phyloP scores from a whole-genome alignment of 2,888 invertebrate genomes.

The Alsophila aescularia region DNA sequence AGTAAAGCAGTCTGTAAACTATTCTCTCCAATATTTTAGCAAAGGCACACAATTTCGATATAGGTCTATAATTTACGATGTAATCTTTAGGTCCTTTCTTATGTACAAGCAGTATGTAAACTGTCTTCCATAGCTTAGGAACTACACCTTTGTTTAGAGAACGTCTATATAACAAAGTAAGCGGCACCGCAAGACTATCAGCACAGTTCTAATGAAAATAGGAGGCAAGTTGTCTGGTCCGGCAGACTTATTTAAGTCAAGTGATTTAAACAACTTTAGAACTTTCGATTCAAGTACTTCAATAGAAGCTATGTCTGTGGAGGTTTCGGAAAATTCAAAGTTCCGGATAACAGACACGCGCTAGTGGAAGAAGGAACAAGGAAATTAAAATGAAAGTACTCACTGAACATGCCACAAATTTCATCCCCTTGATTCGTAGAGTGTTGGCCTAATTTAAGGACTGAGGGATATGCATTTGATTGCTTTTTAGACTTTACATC shows the following conservation, averaged over 20 bases:
- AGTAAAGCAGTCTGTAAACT: slow-evolving; percentile 1
- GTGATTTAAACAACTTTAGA: neutral
- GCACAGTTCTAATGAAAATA: neutral
- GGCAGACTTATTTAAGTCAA: neutral
- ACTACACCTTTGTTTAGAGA: neutral
- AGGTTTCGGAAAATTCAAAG: neutral
- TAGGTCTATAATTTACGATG: slow-evolving; percentile 13
- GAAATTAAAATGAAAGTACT: neutral
- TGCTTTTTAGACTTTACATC: neutral
- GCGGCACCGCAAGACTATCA: neutral
- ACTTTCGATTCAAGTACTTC: neutral
- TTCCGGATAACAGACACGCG: neutral
- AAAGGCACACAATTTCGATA: slow-evolving; percentile 14
- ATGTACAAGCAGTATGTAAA: slow-evolving; percentile 13
- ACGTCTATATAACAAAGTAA: neutral
- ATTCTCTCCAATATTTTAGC: slow-evolving; percentile 13
- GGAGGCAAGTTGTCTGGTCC: neutral
- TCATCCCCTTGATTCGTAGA: neutral
- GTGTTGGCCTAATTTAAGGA: neutral
- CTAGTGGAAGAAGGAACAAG: neutral
- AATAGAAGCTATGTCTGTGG: neutral
- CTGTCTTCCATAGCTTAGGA: slow-evolving; percentile 10
- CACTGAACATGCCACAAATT: neutral
- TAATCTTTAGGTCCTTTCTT: slow-evolving; percentile 10
- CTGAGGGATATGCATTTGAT: neutral